A percentile compares a stretch with the other conserved stretches of the same genome.
phyloP scores from a whole-genome alignment of 2,888 invertebrate genomes.

The Prionchulus punctatus region DNA sequence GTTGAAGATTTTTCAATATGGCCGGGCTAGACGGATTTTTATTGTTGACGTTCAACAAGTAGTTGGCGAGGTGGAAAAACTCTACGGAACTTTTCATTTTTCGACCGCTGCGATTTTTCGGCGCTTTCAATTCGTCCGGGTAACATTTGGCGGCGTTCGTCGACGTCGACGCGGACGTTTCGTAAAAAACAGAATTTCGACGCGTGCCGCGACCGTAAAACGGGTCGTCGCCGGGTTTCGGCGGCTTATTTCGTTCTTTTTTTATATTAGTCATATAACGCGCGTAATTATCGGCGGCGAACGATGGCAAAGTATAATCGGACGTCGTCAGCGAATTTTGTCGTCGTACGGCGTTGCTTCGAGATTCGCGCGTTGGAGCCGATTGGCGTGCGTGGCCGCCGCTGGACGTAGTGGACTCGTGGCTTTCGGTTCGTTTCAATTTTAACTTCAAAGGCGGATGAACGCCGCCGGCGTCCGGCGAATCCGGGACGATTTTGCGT shows the following conservation, averaged over 20 bases:
- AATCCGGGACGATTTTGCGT: no score
- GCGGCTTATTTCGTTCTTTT: not conserved
- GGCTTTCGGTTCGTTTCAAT: no score
- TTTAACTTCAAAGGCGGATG: no score
- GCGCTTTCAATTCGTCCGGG: not conserved
- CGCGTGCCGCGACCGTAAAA: not conserved
- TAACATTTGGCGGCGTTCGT: not conserved
- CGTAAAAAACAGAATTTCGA: not conserved
- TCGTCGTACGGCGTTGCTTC: not conserved
- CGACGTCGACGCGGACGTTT: not conserved
- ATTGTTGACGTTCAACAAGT: not conserved
- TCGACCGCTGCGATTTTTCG: not conserved
- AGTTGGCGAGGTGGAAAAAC: not conserved
- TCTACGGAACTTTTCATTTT: not conserved
- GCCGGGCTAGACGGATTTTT: not conserved
- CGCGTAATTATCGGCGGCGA: not conserved
- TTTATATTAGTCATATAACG: not conserved
- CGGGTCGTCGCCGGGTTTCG: not conserved
- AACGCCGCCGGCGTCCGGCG: no score
- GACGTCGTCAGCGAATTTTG: not conserved
- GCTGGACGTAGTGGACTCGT: no score
- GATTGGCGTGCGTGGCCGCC: not conserved
- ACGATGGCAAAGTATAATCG: not conserved
- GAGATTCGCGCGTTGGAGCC: not conserved
- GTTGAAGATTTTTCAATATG: not conserved